Percentiles rank a stretch among this genome's conserved stretches.
Evolutionary conservation across 1,140 invertebrate genomes (phyloP).

Genomic region (Macrocentrus cingulum): DNA sequence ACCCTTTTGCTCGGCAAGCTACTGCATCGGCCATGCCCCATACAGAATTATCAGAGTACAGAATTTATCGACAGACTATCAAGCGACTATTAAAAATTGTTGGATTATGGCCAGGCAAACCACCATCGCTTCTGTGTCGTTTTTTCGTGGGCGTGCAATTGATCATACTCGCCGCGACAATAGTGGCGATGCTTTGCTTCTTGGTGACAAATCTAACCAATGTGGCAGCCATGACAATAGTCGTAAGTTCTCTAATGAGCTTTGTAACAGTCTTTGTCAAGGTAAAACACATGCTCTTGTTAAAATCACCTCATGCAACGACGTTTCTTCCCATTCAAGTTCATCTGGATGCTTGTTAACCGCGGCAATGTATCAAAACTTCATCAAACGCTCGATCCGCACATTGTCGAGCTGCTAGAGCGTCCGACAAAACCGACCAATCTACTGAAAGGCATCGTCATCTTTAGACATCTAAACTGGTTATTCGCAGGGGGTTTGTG

Average conservation of each 20-base stretch:
- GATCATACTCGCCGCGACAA: not conserved
- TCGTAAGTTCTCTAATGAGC: constrained; percentile 11
- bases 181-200: not conserved
- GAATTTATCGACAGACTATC: not conserved
- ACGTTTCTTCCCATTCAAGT: not conserved
- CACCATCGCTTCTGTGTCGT: not conserved
- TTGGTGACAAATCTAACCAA: not conserved
- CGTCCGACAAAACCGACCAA: not conserved
- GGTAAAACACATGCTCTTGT: constrained; percentile 9
- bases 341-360: not conserved
- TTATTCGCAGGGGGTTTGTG: not conserved
- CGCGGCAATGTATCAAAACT: not conserved
- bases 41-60: not conserved
- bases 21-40: no score
- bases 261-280: constrained; percentile 1
- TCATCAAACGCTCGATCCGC: not conserved
- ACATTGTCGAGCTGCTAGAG: not conserved
- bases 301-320: no score
- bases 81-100: constrained; percentile 3
- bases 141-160: not conserved
- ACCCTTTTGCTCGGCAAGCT: no score
- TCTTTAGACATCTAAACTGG: not conserved
- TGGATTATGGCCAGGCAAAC: constrained; percentile 12
- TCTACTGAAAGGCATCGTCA: not conserved
- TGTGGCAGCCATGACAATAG: not conserved